Conservation (phyloP, 92 coral and sea anemone genomes). For the Meandrina meandrites region DNA sequence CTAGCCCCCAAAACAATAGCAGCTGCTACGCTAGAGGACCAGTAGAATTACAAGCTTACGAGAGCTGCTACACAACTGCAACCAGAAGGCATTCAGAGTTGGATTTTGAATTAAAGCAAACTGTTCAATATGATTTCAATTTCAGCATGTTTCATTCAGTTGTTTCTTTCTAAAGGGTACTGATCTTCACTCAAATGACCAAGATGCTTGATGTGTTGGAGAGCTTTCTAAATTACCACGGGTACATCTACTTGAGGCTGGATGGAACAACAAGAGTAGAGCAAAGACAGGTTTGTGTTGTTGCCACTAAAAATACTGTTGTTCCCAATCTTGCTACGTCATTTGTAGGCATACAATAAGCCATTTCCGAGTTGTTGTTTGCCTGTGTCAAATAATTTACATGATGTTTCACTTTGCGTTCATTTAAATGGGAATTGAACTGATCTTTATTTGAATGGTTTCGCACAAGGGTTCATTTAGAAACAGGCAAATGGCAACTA, state of each 20-base stretch:
- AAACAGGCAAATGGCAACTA: no score
- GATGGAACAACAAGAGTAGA: constrained; percentile 98
- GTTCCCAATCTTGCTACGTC: background rate
- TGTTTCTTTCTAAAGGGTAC: constrained; percentile 56
- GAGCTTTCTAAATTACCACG: constrained; percentile 91
- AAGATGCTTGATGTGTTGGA: constrained; percentile 96
- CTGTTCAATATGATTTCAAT: background rate
- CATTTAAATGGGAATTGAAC: no score
- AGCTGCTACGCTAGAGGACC: no score
- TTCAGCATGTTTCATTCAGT: background rate
- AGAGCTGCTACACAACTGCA: no score
- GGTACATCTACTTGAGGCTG: constrained; percentile 88
- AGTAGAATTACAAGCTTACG: no score
- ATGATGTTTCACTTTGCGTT: no score
- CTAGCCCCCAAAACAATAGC: no score
- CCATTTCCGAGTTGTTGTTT: background rate
- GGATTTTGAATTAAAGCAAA: background rate
- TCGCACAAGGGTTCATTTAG: no score
- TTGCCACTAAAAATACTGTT: background rate
- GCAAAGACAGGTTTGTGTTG: constrained; percentile 88
- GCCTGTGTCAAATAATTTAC: no score
- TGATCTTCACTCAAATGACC: constrained; percentile 99
- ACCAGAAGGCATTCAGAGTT: no score
- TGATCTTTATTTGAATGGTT: no score
- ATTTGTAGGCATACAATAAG: background rate